Conservation (phyloP, 2,113 vertebrate genomes). For the Brachionichthys hirsutus region DNA sequence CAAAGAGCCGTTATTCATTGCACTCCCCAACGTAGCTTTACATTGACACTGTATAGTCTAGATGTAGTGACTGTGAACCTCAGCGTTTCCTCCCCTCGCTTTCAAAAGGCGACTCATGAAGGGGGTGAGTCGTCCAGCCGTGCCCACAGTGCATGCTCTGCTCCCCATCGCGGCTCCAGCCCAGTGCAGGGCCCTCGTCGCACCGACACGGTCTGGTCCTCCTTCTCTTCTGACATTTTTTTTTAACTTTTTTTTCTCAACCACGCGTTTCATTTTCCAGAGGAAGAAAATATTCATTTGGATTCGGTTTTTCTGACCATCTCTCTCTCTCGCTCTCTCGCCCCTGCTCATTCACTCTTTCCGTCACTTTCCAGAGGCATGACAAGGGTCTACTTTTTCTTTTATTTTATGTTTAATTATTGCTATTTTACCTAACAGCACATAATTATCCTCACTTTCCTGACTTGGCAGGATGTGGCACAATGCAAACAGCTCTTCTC, state of each 20-base stretch:
- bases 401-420: constrained; percentile 70
- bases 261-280: constrained; percentile 68
- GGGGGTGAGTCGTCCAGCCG: constrained; percentile 58
- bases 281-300: constrained; percentile 78
- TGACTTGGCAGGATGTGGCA: constrained; percentile 59
- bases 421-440: constrained; percentile 72
- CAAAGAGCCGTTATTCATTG: constrained; percentile 58
- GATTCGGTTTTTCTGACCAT: constrained; percentile 69
- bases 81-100: constrained; percentile 67
- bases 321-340: constrained; percentile 41
- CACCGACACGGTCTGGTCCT: constrained; percentile 67
- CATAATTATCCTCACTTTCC: constrained; percentile 68
- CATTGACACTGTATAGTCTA: constrained; percentile 84
- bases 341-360: constrained; percentile 25
- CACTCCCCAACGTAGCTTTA: constrained; percentile 57
- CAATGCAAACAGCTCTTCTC: constrained; percentile 61
- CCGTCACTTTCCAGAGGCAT: constrained; percentile 51
- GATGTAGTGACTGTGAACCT: constrained; percentile 80
- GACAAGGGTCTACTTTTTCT: constrained; percentile 60
- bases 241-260: constrained; percentile 35
- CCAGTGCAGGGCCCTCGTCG: constrained; percentile 72
- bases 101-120: constrained; percentile 67
- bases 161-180: constrained; percentile 66
- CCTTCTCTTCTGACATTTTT: constrained; percentile 13
- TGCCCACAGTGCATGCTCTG: constrained; percentile 56